phyloP scores from a whole-genome alignment of 2,888 invertebrate species.

The Pristionchus maxplancki region DNA sequence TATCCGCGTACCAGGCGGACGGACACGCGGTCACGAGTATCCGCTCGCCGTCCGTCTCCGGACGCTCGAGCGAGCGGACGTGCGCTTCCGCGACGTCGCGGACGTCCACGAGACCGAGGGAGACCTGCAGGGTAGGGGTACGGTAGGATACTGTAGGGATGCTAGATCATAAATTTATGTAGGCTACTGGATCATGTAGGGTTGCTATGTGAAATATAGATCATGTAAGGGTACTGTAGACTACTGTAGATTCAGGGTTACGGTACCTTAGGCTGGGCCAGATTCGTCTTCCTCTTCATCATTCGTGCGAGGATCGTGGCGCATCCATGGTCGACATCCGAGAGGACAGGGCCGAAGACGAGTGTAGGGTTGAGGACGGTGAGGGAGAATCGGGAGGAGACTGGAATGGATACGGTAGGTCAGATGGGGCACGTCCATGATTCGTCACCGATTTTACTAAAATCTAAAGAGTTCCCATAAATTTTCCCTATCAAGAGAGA shows the following conservation, averaged over 20 bases:
- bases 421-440: too few species aligned
- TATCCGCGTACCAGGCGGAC: constrained; percentile 79
- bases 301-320: constrained; percentile 63
- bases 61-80: constrained; percentile 78
- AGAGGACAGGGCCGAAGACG: constrained; percentile 64
- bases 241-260: not conserved
- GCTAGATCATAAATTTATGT: not conserved
- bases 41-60: constrained; percentile 79
- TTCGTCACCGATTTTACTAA: too few species aligned
- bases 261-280: constrained; percentile 61
- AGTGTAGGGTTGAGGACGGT: constrained; percentile 67
- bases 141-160: not conserved
- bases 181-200: not conserved
- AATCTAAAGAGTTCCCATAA: too few species aligned
- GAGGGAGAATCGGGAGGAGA: constrained; percentile 56
- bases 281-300: constrained; percentile 63
- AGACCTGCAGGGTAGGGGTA: constrained; percentile 70
- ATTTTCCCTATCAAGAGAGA: too few species aligned
- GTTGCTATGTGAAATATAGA: not conserved
- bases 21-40: constrained; percentile 78
- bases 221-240: not conserved
- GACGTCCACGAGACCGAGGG: constrained; percentile 80
- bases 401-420: constrained; percentile 29
- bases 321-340: constrained; percentile 63
- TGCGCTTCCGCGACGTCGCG: constrained; percentile 81